Evolutionary conservation across 2,797 vertebrate species (phyloP), one percentile per base, ranked within the genome.

Genomic region (Channa striata): DNA sequence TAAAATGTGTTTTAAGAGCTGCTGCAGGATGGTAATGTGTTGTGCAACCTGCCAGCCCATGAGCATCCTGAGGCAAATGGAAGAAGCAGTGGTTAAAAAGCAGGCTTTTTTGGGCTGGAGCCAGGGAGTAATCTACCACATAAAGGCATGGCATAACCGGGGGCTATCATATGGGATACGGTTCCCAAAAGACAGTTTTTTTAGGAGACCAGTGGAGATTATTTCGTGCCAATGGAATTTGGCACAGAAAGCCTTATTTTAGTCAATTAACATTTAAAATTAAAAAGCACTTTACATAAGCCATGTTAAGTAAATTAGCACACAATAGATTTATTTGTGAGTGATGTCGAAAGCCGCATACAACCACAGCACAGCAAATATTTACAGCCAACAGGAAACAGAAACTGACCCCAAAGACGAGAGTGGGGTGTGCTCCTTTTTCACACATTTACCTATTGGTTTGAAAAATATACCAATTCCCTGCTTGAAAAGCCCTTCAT

Each of bases 51-150:
- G 93, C 91, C 93, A 93, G 90, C 85, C 88, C 82, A 89, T 74
- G 87, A 90, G 83, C 89, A 85, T 93, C 92, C 91, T 34, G 80
- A 92, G 92, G 93, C 93, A 92, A 93, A 91, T 89, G 89, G 91
- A 92, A 91, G 89, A 93, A 93, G 84, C 93, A 92, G 91, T 94
- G 92, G 91, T 94, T 94, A 94, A 94, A 94, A 94, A 92, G 93
- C 92, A 93, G 83, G 86, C 76, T 88, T 92, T 93, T 87, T 86
- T 95, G 94, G 93, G 85, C 72, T 50, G 0, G 19, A 76, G 93
- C 93, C 93, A 95, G 91, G 66, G 87, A 87, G 86, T 88, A 93
- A 93, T 94, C 89, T 92, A 93, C 80, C 87, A 89, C 90, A 89
- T 85, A 89, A 91, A 90, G 85, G 74, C 83, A 66, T 48, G 85